phyloP scores from a whole-genome alignment of 2,113 vertebrate species.

The Actenoides hombroni region DNA sequence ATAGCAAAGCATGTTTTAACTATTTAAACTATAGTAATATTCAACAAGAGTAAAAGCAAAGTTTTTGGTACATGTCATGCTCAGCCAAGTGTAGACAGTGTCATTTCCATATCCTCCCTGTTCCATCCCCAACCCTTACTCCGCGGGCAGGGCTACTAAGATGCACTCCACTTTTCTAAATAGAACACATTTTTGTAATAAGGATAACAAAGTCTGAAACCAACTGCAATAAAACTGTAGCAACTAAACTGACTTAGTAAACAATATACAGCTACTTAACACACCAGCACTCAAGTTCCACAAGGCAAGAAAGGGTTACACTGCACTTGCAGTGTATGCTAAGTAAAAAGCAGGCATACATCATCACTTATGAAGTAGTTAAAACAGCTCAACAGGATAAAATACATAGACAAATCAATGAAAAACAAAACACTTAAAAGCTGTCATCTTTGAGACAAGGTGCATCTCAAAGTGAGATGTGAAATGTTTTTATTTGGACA shows the following conservation, averaged over 20 bases:
- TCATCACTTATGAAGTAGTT: background rate
- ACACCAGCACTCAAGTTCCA: background rate
- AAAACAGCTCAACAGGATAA: background rate
- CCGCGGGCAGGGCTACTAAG: background rate
- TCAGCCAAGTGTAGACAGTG: background rate
- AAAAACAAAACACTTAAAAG: background rate
- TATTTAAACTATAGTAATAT: background rate
- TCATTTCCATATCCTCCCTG: background rate
- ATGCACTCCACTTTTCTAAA: background rate
- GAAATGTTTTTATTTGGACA: background rate
- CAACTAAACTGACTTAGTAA: background rate
- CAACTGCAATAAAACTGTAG: background rate
- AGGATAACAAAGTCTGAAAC: background rate
- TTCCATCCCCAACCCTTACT: background rate
- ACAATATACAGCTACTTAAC: background rate
- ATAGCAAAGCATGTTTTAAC: background rate
- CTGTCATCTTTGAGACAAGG: background rate
- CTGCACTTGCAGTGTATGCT: accelerated
- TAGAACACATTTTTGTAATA: background rate
- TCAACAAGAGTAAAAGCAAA: background rate
- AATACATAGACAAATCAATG: background rate
- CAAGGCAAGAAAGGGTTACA: background rate
- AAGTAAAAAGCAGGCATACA: background rate
- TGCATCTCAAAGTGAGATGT: background rate
- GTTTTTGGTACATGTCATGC: background rate